Base-by-base conservation (phyloP, 2,797 vertebrate genomes). In the Threskiornis aethiopicus region DNA sequence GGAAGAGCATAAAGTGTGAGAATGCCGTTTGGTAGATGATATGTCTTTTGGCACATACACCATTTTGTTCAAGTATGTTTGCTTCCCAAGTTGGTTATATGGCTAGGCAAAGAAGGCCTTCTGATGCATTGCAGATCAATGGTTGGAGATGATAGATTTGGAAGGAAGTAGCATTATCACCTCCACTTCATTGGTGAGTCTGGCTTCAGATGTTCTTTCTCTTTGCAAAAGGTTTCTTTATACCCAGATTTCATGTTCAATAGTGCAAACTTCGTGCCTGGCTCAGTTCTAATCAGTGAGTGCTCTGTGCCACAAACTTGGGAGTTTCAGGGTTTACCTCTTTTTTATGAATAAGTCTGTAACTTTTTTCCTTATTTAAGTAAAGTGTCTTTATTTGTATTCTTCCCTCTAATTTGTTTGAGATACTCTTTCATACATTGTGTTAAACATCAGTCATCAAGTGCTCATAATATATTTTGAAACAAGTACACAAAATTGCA, bases 361-460 rank as follows among this genome's bases (percentile, higher is more conserved):
- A 72, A 44, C 29, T 64, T 22, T 79, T 86, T 46, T 66, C 18
- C 59, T 55, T 47, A 41, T 11, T 81, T 75, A 67, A 86, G 49
- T 83, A n/a, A 76, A 82, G 33, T 89, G 62, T 76, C 55, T 91
- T 86, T 94, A 42, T 90, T 96, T 96, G 69, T 96, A 31, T 84
- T 79, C 70, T 71, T 93, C 29, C 37, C 44, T 93, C 61, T 96
- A 95, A 95, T 96, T 96, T 96, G 91, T 91, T 93, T 95, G 79
- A 92, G 85, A 78, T 96, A 64, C 83, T 94, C 65, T 95, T 85
- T 91, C 47, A 16, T 91, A 79, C 70, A n/a, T 92, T 87, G 83
- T 94, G 46, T 91, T 94, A 84, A 95, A 93, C 84, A 95, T 90
- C 93, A 96, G 6, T 94, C 73, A 84, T 95, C 94, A 93, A 90